Base-by-base conservation (phyloP, 2,113 vertebrate species). In the Cyanistes caeruleus region DNA sequence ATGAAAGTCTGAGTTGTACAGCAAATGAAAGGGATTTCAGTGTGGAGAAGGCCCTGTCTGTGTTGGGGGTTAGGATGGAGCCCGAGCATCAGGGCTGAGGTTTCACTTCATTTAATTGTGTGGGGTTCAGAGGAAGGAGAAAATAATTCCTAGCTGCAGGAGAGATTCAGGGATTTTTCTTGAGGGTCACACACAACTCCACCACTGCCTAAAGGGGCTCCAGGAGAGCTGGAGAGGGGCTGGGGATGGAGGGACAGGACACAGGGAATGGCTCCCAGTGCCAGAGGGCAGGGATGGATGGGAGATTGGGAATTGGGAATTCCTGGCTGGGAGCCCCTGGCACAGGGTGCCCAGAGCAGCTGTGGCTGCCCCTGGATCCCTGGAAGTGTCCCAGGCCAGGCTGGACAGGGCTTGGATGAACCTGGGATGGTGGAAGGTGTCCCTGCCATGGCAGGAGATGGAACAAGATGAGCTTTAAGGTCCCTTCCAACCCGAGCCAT, bases 371-470 rank as follows among this genome's bases (percentile, higher is more conserved):
- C 27, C 37, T 56, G 75, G 30, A 81, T 44, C 44, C 59, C 44
- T 65, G 67, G 35, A 0, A 65, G 37, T 59, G 52, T 1, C 19
- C 44, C 5, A 53, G 53, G 23, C 18, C 60, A 59, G 52, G 46
- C 0, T 75, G 60, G 84, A 62, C 0, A 0, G 17, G 11, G 14
- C 31, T 44, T 59, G 44, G 46, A 77, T 7, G 31, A 43, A 0
- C 11, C 37, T 60, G 63, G 63, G 37, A 7, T 0, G 5, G 27
- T 33, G 46, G 22, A 3, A 86, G 22, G 17, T 31, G 31, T 43
- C 55, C 31, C 56, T 62, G 56, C 21, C 63, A 19, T 3, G 33
- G 37, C 9, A 39, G 28, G 13, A 15, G 12, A 1, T 46, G 39
- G 48, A 39, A 53, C 20, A 1, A 4, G 30, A 10, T 14, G 56